Evolutionary conservation across 2,797 vertebrate species (phyloP).

Genomic region (Halcyon smyrnensis): DNA sequence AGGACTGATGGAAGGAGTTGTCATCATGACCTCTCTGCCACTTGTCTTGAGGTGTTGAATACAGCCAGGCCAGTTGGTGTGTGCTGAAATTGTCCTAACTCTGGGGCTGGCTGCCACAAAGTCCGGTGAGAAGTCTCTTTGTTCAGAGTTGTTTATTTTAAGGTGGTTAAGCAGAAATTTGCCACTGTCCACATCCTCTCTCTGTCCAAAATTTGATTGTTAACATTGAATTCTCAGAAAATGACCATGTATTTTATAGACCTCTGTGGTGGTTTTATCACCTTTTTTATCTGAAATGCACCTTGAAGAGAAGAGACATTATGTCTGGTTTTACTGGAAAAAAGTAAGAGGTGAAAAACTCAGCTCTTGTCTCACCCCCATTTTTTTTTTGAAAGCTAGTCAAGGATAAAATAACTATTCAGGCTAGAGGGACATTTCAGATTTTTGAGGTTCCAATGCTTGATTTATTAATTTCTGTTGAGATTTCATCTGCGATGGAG

Average conservation of each 20-base stretch:
- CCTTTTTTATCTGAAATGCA: background rate
- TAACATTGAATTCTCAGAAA: background rate
- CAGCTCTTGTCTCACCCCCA: no score
- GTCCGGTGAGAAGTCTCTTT: background rate
- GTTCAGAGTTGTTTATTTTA: background rate
- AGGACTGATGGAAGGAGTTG: background rate
- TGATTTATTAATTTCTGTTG: background rate
- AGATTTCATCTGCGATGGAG: background rate
- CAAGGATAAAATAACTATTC: background rate
- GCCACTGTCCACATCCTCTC: background rate
- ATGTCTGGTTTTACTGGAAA: background rate
- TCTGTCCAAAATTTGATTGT: background rate
- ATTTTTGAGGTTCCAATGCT: background rate
- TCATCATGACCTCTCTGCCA: background rate
- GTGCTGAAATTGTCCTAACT: background rate
- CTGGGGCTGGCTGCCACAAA: background rate
- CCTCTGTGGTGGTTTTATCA: background rate
- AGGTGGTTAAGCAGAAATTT: background rate
- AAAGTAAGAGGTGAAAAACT: background rate
- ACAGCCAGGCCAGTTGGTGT: background rate
- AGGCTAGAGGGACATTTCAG: background rate
- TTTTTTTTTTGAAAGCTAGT: background rate
- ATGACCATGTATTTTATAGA: background rate
- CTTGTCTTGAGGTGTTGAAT: background rate
- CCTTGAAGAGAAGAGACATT: background rate